Percentiles rank a stretch among this genome's conserved stretches.
phyloP scores from a whole-genome alignment of 2,888 invertebrate species.

The Tortricodes alternella region DNA sequence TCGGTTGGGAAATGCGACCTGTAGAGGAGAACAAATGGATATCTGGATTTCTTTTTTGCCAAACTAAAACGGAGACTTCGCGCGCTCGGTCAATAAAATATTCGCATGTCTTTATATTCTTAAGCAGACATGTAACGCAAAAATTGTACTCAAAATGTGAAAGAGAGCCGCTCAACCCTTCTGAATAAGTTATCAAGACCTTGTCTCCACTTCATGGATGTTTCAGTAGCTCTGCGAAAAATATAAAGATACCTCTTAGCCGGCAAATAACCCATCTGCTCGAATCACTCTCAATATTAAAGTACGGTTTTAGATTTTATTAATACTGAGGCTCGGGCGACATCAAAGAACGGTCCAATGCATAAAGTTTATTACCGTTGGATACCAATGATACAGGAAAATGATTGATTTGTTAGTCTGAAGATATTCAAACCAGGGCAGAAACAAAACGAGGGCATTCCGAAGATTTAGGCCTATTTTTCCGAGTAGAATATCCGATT shows the following conservation, averaged over 20 bases:
- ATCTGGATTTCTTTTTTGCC: too few species aligned
- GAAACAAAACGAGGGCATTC: too few species aligned
- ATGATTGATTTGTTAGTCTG: background rate
- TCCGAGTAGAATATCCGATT: too few species aligned
- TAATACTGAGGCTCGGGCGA: background rate
- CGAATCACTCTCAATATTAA: background rate
- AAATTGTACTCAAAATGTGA: background rate
- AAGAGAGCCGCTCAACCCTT: background rate
- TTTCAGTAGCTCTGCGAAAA: background rate
- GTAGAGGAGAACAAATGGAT: too few species aligned
- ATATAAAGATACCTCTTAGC: background rate
- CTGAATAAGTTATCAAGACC: background rate
- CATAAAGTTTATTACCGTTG: background rate
- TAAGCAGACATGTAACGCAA: too few species aligned
- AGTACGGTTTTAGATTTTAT: background rate
- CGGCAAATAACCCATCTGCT: background rate
- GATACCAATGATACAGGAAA: background rate
- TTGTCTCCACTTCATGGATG: background rate
- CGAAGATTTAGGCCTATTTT: too few species aligned
- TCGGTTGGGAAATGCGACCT: too few species aligned
- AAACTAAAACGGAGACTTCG: too few species aligned
- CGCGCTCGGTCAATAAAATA: too few species aligned
- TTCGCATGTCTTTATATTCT: too few species aligned
- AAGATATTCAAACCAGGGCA: too few species aligned
- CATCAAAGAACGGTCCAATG: background rate